Percentiles rank a stretch among this genome's conserved stretches.
Evolutionary conservation across 2,888 invertebrate species (phyloP).

Genomic region (Holacanthella duospinosa): DNA sequence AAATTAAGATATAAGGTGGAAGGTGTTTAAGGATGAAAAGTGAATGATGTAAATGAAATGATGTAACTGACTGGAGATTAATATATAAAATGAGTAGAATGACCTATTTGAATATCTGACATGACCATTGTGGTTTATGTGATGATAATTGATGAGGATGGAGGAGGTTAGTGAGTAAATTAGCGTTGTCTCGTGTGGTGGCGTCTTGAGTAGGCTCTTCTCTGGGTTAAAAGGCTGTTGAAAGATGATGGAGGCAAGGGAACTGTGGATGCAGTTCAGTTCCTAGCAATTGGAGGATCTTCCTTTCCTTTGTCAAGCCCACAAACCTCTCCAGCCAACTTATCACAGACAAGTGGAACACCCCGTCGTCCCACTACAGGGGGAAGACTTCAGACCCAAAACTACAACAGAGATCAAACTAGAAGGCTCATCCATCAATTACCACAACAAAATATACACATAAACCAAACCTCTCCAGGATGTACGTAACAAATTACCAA

Average conservation of each 20-base stretch:
- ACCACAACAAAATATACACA: too few relatives aligned
- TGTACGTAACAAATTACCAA: too few relatives aligned
- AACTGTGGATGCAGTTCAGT: background rate
- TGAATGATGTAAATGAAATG: too few relatives aligned
- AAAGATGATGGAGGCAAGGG: background rate
- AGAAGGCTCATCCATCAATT: too few relatives aligned
- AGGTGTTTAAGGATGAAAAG: too few relatives aligned
- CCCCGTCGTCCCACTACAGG: background rate
- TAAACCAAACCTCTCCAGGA: too few relatives aligned
- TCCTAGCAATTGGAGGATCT: background rate
- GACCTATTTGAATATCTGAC: too few relatives aligned
- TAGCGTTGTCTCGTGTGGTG: background rate
- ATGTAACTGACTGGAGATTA: background rate
- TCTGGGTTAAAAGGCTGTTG: background rate
- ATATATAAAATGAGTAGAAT: background rate
- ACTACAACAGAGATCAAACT: background rate
- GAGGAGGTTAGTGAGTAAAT: background rate
- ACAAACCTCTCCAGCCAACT: constrained; percentile 12
- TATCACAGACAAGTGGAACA: background rate
- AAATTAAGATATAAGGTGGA: too few relatives aligned
- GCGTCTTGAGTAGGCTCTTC: background rate
- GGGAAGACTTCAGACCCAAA: background rate
- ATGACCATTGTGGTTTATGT: too few relatives aligned
- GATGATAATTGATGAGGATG: background rate
- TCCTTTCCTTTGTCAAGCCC: background rate